phyloP scores from a whole-genome alignment of 2,797 vertebrate species.

The Poecilia gillii region DNA sequence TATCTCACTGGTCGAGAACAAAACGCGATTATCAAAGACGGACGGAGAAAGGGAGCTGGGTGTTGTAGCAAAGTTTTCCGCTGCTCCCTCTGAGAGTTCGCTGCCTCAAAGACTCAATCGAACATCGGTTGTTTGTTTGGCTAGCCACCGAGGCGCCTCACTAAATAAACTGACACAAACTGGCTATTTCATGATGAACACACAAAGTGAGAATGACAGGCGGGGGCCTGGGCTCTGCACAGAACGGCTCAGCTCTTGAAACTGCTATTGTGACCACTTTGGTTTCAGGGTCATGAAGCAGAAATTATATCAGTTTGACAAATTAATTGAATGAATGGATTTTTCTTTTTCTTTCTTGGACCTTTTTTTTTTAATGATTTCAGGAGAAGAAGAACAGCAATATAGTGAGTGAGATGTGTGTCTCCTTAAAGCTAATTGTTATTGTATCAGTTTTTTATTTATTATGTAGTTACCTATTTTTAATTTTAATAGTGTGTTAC shows the following conservation, averaged over 20 bases:
- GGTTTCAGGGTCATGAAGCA: constrained; percentile 10
- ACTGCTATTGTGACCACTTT: constrained; percentile 38
- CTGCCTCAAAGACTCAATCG: constrained; percentile 70
- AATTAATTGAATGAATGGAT: not conserved
- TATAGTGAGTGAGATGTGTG: too few relatives aligned
- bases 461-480: too few relatives aligned
- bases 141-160: constrained; percentile 77
- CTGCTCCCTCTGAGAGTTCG: constrained; percentile 69
- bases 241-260: constrained; percentile 47
- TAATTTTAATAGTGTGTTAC: too few relatives aligned
- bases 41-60: constrained; percentile 60
- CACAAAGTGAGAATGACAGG: constrained; percentile 64
- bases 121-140: constrained; percentile 79
- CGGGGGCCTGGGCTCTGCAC: constrained; percentile 55
- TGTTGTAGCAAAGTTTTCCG: constrained; percentile 76
- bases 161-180: constrained; percentile 74
- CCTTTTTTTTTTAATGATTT: not conserved
- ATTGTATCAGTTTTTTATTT: too few relatives aligned
- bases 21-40: constrained; percentile 73
- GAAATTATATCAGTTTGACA: not conserved
- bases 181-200: constrained; percentile 57
- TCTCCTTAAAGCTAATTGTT: too few relatives aligned
- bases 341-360: not conserved
- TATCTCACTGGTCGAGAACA: constrained; percentile 76
- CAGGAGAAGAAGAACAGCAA: too few relatives aligned